These are phyloP conservation scores for Tipula vernalis DNA, from an alignment of 2,888 invertebrate genomes.

Conservation along the genomic window DNA sequence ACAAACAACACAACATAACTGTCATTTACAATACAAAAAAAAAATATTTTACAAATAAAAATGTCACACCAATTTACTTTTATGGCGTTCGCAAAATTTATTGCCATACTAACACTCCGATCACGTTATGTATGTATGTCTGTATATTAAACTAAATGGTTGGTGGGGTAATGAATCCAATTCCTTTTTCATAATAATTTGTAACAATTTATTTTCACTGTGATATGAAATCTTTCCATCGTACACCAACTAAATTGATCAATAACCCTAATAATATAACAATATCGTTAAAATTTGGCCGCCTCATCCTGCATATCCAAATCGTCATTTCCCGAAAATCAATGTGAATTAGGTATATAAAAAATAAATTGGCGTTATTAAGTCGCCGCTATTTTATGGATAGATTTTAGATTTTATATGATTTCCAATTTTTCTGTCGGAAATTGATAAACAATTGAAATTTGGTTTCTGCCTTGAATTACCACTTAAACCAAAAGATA, in stretches of 20 bases:
- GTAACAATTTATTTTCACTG: neutral
- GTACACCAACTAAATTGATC: neutral
- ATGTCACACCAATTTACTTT: neutral
- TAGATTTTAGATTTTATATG: neutral
- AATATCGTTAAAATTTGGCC: neutral
- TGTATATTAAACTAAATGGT: neutral
- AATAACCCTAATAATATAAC: neutral
- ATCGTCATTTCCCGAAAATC: neutral
- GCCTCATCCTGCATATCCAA: neutral
- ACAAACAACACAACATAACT: neutral
- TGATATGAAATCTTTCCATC: neutral
- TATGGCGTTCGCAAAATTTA: neutral
- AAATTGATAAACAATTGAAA: neutral
- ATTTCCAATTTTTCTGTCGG: neutral
- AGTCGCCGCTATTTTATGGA: neutral
- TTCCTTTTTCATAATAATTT: neutral
- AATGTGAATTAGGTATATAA: neutral
- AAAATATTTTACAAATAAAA: neutral
- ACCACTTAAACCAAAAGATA: neutral
- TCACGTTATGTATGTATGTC: neutral
- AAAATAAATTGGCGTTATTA: neutral
- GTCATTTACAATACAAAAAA: neutral
- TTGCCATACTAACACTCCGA: neutral
- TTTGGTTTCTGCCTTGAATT: neutral
- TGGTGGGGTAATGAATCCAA: neutral